Percentiles rank a stretch among this genome's conserved stretches.
These are phyloP conservation scores for Metacarcinus magister DNA, from an alignment of 2,888 invertebrate genomes.

Conservation along the genomic window DNA sequence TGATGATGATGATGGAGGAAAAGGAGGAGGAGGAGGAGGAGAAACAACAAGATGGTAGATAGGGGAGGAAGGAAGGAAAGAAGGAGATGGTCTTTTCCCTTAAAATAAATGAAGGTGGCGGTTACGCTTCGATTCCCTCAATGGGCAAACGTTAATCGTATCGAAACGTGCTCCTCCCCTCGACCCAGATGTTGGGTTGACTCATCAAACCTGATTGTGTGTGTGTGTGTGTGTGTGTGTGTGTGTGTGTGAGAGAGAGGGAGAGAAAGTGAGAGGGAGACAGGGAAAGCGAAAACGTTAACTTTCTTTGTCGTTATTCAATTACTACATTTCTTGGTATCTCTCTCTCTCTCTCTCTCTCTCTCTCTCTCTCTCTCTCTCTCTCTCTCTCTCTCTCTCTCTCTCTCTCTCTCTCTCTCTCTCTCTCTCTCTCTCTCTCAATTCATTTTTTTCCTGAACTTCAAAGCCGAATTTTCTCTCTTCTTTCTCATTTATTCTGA, in stretches of 20 bases:
- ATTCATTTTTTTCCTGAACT: background rate
- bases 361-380: background rate
- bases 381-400: background rate
- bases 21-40: too few species aligned
- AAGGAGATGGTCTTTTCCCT: background rate
- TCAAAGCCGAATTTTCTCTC: too few species aligned
- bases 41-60: too few species aligned
- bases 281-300: background rate
- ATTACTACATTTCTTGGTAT: background rate
- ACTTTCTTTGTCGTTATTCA: background rate
- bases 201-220: background rate
- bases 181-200: background rate
- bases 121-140: background rate
- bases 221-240: background rate
- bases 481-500: too few species aligned
- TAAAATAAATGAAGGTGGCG: background rate
- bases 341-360: background rate
- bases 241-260: background rate
- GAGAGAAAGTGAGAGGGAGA: background rate
- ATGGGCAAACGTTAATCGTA: background rate
- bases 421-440: slow-evolving; percentile 10
- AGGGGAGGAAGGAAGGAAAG: too few species aligned
- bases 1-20: too few species aligned
- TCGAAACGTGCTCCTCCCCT: background rate
- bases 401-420: background rate